These are phyloP conservation scores for Hydrochoerus hydrochaeris DNA, from an alignment of 2,113 vertebrate genomes.

Conservation along the genomic window DNA sequence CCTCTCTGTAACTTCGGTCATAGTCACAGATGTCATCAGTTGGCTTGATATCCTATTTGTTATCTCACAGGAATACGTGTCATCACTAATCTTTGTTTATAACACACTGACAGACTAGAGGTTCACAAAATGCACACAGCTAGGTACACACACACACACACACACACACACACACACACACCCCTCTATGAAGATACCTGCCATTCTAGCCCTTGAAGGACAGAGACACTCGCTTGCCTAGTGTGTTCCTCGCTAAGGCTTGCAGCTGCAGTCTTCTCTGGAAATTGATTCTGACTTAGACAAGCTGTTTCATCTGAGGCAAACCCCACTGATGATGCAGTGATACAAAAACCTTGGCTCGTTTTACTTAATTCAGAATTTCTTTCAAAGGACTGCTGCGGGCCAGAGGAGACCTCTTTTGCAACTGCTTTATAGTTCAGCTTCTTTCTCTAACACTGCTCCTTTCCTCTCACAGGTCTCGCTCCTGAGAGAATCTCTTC, in stretches of 20 bases:
- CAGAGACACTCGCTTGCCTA: background rate
- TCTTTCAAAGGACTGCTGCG: background rate
- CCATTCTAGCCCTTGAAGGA: background rate
- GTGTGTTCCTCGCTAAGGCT: background rate
- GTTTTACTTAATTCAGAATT: background rate
- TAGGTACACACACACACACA: too few relatives aligned
- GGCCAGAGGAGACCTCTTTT: background rate
- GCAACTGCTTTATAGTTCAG: background rate
- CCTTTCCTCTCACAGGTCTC: background rate
- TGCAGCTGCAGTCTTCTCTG: background rate
- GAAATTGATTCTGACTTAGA: background rate
- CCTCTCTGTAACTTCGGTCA: background rate
- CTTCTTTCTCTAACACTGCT: background rate
- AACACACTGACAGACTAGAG: background rate
- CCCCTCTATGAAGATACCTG: background rate
- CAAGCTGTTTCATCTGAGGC: background rate
- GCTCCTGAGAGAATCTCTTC: background rate
- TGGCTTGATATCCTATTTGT: background rate
- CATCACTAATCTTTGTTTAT: background rate
- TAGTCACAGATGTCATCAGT: background rate
- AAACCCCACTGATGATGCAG: background rate
- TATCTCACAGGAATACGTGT: background rate
- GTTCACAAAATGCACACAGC: background rate
- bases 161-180: background rate
- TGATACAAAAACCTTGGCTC: background rate